Base-by-base conservation (phyloP, 1,140 invertebrate genomes). In the Armadillidium nasatum region DNA sequence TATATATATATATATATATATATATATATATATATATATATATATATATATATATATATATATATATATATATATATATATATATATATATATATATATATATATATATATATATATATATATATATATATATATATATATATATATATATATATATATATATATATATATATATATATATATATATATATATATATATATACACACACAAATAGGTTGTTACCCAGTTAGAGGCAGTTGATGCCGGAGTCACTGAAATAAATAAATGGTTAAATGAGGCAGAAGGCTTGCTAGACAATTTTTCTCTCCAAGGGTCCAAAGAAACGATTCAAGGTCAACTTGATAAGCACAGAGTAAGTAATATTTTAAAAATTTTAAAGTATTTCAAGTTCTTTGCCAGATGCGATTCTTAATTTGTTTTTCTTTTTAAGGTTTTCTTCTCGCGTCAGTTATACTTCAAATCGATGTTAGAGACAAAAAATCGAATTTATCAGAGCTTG, bases 391-490 rank as follows among this genome's bases (percentile, higher is more conserved):
- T 33, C 33, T 33, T 33, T 33, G 6, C 33, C 33, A 33, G 33
- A 33, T 33, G 33, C 33, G 6, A n/a, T n/a, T n/a, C n/a, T n/a
- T 50, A 50, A 50, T 15, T 9, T 9, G 15, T 79, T 79, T 82
- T 78, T 72, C 76, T 77, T 81, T 82, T 74, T 83, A 75, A 88
- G 86, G 88, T 89, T 19, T 95, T 95, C 86, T 95, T 96, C 84
- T 91, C 93, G 0, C 89, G 94, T 76, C 93, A 90, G 0, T 88
- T 94, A 0, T 96, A 96, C 84, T 96, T 96, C 84, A 93, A 92
- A 83, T 95, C 94, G 0, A 95, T 96, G 91, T 83, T 97, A 60
- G 94, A 96, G 81, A 96, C 93, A 82, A 96, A 96, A 85, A 96
- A 95, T 84, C 96, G 96, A 86, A 90, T 96, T n/a, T 91, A 95